Conservation (phyloP, 2,797 vertebrate species). For the Liasis olivaceus region DNA sequence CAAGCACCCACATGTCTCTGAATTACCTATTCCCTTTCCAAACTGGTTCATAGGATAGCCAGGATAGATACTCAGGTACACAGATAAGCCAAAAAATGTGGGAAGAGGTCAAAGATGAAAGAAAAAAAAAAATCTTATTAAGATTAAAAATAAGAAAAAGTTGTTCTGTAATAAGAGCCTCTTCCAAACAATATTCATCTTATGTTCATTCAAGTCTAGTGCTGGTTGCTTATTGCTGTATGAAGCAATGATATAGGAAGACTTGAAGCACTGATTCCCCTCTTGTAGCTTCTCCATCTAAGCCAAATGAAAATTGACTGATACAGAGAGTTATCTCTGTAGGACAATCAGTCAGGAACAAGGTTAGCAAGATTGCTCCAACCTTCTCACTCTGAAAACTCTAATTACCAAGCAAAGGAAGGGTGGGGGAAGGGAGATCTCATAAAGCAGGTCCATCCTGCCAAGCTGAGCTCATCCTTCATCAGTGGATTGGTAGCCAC, state of each 20-base stretch:
- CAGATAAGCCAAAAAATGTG: not conserved
- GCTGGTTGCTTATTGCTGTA: not conserved
- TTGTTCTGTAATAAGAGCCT: not conserved
- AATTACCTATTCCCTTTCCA: not conserved
- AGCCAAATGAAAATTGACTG: constrained; percentile 47
- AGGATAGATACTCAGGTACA: not conserved
- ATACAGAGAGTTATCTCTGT: constrained; percentile 42
- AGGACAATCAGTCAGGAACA: constrained; percentile 50
- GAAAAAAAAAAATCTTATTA: not conserved
- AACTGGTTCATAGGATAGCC: not conserved
- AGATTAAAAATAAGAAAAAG: not conserved
- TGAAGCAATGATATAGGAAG: not conserved
- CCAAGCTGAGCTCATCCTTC: not conserved
- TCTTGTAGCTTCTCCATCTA: constrained; percentile 20
- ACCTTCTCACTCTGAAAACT: constrained; percentile 42
- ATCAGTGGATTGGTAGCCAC: constrained; percentile 23
- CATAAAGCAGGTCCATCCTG: not conserved
- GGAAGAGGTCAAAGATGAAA: not conserved
- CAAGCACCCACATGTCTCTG: not conserved
- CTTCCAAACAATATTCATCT: not conserved
- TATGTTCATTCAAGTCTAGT: not conserved
- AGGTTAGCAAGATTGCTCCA: constrained; percentile 54
- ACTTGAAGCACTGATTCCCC: not conserved
- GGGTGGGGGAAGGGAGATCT: constrained; percentile 17
- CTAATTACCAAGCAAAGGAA: constrained; percentile 49